Percentiles rank a stretch among this genome's conserved stretches.
Conservation (phyloP, 2,888 invertebrate genomes). For the Liposcelis brunnea region DNA sequence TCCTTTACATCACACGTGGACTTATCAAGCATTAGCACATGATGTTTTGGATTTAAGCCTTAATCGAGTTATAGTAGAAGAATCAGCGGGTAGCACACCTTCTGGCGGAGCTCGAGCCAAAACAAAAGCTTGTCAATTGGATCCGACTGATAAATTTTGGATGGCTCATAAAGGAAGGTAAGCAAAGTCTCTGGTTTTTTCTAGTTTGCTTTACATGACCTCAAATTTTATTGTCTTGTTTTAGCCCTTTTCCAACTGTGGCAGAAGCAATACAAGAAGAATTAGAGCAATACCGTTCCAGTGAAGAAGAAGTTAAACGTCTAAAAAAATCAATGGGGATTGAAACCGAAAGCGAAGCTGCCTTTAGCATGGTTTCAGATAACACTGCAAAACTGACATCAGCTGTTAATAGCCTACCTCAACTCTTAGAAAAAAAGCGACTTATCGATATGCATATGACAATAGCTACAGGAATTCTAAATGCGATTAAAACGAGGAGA, state of each 20-base stretch:
- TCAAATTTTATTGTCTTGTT: constrained; percentile 14
- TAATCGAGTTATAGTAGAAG: constrained; percentile 58
- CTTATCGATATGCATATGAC: constrained; percentile 98
- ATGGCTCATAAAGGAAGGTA: constrained; percentile 69
- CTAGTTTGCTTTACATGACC: background rate
- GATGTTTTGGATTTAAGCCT: constrained; percentile 85
- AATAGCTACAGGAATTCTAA: constrained; percentile 81
- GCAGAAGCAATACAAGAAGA: constrained; percentile 99
- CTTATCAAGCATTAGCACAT: constrained; percentile 94
- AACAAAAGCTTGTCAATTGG: constrained; percentile 77
- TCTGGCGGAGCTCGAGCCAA: constrained; percentile 53
- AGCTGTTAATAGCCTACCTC: constrained; percentile 91
- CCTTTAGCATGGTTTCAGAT: constrained; percentile 73
- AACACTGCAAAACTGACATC: constrained; percentile 85
- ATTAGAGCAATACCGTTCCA: constrained; percentile 79
- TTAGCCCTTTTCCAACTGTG: constrained; percentile 72
- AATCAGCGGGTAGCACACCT: constrained; percentile 33
- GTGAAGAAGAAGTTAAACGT: constrained; percentile 93
- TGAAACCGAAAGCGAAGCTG: constrained; percentile 74
- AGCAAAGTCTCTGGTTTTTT: no score
- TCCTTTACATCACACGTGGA: constrained; percentile 98
- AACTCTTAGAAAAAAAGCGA: constrained; percentile 90
- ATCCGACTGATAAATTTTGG: constrained; percentile 85
- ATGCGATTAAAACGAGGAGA: constrained; percentile 71
- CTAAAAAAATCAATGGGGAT: constrained; percentile 88